These are phyloP conservation scores for Halictus rubicundus DNA, from an alignment of 1,140 invertebrate species.

Conservation along the genomic window DNA sequence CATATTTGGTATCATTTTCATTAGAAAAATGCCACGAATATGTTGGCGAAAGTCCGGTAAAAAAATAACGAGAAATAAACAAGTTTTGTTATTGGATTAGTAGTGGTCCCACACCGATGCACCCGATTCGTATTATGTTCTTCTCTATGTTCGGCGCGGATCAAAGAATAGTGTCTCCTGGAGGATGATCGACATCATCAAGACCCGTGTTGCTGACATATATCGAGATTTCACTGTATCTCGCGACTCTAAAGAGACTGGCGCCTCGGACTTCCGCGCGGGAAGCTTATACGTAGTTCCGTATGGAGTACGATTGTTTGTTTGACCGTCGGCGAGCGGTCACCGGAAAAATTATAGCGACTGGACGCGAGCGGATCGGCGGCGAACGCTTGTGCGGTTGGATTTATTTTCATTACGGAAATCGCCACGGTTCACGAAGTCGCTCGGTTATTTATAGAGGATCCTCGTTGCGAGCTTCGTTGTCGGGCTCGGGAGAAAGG, in stretches of 20 bases:
- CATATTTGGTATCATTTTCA: too few relatives aligned
- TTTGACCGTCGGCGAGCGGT: conserved; percentile 50
- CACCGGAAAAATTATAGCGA: conserved; percentile 55
- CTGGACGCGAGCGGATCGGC: conserved; percentile 12
- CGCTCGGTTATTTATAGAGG: conserved; percentile 62
- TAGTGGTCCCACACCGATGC: too few relatives aligned
- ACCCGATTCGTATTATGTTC: too few relatives aligned
- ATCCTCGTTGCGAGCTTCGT: conserved; percentile 24
- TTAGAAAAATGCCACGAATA: too few relatives aligned
- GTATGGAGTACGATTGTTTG: conserved; percentile 56
- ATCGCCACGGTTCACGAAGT: conserved; percentile 57
- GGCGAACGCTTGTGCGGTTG: conserved; percentile 2
- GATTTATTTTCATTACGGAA: conserved; percentile 67
- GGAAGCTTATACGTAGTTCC: conserved; percentile 50
- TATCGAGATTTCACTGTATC: too few relatives aligned
- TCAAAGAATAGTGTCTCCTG: too few relatives aligned
- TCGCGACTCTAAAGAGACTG: neutral
- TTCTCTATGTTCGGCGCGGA: too few relatives aligned
- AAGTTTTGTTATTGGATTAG: too few relatives aligned
- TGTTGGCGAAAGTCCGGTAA: too few relatives aligned
- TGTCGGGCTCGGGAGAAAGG: conserved; percentile 24
- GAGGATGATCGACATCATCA: too few relatives aligned
- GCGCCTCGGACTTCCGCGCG: neutral
- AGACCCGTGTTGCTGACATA: too few relatives aligned
- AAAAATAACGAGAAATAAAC: too few relatives aligned